Percentiles rank a stretch among this genome's conserved stretches.
Evolutionary conservation across 1,140 invertebrate genomes (phyloP).

Genomic region (Aleiodes sp.): DNA sequence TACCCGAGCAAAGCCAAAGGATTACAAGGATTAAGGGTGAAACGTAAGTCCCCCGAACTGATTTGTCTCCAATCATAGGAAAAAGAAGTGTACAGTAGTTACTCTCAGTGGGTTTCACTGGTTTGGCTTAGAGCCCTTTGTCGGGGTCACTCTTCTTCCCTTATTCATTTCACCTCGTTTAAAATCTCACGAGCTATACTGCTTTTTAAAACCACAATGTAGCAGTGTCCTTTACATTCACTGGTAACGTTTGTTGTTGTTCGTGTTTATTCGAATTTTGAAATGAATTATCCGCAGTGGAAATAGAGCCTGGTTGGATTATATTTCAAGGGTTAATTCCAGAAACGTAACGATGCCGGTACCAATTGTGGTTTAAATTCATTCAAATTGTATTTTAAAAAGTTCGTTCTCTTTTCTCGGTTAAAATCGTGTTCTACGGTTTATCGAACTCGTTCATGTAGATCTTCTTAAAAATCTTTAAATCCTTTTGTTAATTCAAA

Average conservation of each 20-base stretch:
- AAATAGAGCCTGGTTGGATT: background rate
- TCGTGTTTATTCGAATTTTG: background rate
- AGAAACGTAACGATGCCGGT: background rate
- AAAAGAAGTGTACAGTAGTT: background rate
- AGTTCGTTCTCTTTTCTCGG: no score
- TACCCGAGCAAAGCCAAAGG: constrained; percentile 58
- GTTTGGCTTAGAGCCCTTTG: background rate
- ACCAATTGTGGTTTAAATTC: no score
- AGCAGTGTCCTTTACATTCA: no score
- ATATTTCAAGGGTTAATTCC: background rate
- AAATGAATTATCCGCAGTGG: background rate
- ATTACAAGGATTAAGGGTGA: constrained; percentile 58
- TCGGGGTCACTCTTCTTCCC: background rate
- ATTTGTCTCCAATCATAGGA: constrained; percentile 34
- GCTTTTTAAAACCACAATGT: no score
- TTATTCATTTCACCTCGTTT: no score
- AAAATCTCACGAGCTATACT: no score
- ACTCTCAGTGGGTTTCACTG: background rate
- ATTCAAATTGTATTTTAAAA: no score
- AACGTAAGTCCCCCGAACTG: constrained; percentile 46
- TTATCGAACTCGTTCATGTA: no score
- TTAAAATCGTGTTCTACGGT: no score
- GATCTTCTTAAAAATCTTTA: no score
- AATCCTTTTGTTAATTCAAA: no score
- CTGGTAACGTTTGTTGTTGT: background rate